Conservation (phyloP, 2,797 vertebrate species). For the Acanthurus tractus region DNA sequence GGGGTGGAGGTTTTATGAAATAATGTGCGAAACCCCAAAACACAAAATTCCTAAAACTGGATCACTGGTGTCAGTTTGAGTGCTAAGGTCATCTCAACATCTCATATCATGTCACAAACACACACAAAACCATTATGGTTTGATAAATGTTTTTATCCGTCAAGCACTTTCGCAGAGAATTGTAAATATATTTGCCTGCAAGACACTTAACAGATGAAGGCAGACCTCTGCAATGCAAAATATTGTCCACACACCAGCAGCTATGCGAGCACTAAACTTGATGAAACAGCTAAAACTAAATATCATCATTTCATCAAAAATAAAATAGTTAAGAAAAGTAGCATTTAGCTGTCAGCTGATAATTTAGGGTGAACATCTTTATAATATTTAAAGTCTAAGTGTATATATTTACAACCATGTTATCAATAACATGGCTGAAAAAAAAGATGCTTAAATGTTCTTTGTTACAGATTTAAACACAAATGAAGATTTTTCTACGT, state of each 20-base stretch:
- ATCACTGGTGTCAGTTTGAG: background rate
- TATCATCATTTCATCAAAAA: too few species aligned
- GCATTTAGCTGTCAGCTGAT: background rate
- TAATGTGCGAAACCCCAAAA: background rate
- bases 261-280: too few species aligned
- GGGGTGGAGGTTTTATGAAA: slow-evolving; percentile 4
- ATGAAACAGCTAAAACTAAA: too few species aligned
- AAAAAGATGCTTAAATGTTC: background rate
- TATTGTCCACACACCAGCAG: too few species aligned
- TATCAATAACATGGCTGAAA: background rate
- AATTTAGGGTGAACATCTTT: background rate
- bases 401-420: background rate
- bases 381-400: background rate
- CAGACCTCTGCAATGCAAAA: too few species aligned
- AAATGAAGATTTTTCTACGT: background rate
- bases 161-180: too few species aligned
- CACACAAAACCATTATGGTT: background rate
- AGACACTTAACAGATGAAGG: too few species aligned
- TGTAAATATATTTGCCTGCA: too few species aligned
- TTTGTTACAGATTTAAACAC: background rate
- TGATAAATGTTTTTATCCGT: background rate
- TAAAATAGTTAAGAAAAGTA: too few species aligned
- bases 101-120: background rate
- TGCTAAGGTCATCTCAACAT: background rate
- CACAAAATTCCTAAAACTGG: slow-evolving; percentile 1